Evolutionary conservation across 2,797 vertebrate species (phyloP).

Genomic region (Danio albolineatus): DNA sequence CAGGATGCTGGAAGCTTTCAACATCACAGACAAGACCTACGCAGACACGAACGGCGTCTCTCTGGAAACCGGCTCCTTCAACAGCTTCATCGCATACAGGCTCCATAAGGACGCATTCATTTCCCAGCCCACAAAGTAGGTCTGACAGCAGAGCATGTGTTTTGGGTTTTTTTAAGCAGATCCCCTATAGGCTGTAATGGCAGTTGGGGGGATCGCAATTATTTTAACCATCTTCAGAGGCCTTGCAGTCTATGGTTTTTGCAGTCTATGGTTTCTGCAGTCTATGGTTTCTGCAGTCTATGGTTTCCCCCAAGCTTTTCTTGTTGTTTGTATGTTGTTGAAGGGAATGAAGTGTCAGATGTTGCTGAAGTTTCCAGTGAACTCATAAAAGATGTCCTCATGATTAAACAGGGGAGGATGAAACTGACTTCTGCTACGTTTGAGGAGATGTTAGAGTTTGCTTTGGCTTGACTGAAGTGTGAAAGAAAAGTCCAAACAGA

Average conservation of each 20-base stretch:
- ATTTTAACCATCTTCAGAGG: constrained; percentile 63
- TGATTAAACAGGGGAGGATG: background rate
- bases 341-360: constrained; percentile 59
- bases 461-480: background rate
- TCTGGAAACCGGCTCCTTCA: constrained; percentile 95
- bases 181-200: constrained; percentile 59
- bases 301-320: constrained; percentile 52
- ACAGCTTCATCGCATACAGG: constrained; percentile 90
- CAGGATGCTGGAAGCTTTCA: constrained; percentile 98
- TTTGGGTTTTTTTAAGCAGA: background rate
- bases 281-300: constrained; percentile 54
- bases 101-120: constrained; percentile 95
- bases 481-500: background rate
- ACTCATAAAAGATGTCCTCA: constrained; percentile 49
- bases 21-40: constrained; percentile 93
- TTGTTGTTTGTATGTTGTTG: constrained; percentile 62
- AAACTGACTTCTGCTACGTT: background rate
- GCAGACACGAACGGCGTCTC: constrained; percentile 92
- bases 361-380: constrained; percentile 39
- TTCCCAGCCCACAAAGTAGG: constrained; percentile 92
- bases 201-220: constrained; percentile 61
- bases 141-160: constrained; percentile 48
- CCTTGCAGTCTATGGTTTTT: constrained; percentile 34
- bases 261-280: constrained; percentile 52
- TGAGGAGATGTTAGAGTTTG: background rate